Percentiles rank a stretch among this genome's conserved stretches.
Conservation (phyloP, 2,888 invertebrate species). For the Tineola bisselliella region DNA sequence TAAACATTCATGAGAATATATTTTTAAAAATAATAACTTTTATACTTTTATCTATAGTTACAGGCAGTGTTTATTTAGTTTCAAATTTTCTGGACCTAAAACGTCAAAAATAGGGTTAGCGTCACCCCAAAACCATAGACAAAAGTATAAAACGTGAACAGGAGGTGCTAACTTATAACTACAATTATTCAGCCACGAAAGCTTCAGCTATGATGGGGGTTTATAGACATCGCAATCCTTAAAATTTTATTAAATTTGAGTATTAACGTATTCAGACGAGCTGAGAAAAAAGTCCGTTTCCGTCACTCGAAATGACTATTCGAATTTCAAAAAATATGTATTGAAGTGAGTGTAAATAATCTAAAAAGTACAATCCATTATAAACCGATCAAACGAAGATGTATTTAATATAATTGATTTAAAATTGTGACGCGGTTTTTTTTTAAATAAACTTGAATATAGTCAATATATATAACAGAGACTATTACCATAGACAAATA, state of each 20-base stretch:
- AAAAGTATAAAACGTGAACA: neutral
- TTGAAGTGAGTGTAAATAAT: no score
- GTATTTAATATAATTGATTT: neutral
- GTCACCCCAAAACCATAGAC: neutral
- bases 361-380: no score
- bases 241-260: conserved; percentile 30
- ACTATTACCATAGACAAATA: no score
- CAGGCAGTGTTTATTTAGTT: conserved; percentile 1
- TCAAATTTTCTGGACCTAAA: no score
- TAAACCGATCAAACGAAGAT: neutral
- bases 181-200: conserved; percentile 53
- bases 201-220: conserved; percentile 33
- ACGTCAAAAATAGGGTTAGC: no score
- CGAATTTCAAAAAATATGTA: no score
- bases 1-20: neutral
- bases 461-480: no score
- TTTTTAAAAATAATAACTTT: neutral
- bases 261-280: conserved; percentile 21
- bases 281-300: neutral
- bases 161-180: conserved; percentile 32
- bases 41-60: neutral
- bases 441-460: no score
- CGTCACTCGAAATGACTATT: no score
- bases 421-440: no score
- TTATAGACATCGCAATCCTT: conserved; percentile 37